phyloP scores from a whole-genome alignment of 2,888 invertebrate genomes.

The Clunio marinus region DNA sequence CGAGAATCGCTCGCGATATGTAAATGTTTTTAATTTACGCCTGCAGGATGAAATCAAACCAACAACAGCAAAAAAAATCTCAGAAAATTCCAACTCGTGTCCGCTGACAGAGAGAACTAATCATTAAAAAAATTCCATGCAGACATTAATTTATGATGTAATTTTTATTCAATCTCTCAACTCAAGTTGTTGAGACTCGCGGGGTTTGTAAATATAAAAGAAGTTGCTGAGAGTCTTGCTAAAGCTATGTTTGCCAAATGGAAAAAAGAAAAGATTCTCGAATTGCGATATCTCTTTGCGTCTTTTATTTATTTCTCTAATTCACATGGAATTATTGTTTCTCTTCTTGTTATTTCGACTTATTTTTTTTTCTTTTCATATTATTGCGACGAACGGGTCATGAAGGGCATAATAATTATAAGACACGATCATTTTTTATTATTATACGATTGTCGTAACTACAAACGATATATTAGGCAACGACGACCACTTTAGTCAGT shows the following conservation, averaged over 20 bases:
- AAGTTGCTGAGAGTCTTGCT: background rate
- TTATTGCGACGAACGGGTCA: constrained; percentile 21
- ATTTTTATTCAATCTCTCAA: background rate
- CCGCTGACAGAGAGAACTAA: constrained; percentile 29
- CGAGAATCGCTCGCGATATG: background rate
- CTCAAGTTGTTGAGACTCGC: background rate
- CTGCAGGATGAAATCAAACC: constrained; percentile 7
- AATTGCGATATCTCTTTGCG: background rate
- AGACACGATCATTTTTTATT: constrained; percentile 1
- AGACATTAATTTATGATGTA: constrained; percentile 33
- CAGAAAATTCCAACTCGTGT: constrained; percentile 15
- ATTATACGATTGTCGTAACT: background rate
- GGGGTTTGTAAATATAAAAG: background rate
- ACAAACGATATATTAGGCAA: background rate
- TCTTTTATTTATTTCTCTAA: constrained; percentile 17
- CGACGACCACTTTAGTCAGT: too few relatives aligned
- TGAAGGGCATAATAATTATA: constrained; percentile 32
- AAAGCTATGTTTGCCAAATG: background rate
- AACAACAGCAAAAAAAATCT: background rate
- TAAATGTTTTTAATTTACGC: constrained; percentile 1
- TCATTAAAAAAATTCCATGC: constrained; percentile 28
- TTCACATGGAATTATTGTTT: constrained; percentile 7
- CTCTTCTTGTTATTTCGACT: too few relatives aligned
- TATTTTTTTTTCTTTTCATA: too few relatives aligned
- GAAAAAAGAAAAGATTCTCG: background rate